phyloP scores from a whole-genome alignment of 2,888 invertebrate genomes.

The Drosophila emarginata region DNA sequence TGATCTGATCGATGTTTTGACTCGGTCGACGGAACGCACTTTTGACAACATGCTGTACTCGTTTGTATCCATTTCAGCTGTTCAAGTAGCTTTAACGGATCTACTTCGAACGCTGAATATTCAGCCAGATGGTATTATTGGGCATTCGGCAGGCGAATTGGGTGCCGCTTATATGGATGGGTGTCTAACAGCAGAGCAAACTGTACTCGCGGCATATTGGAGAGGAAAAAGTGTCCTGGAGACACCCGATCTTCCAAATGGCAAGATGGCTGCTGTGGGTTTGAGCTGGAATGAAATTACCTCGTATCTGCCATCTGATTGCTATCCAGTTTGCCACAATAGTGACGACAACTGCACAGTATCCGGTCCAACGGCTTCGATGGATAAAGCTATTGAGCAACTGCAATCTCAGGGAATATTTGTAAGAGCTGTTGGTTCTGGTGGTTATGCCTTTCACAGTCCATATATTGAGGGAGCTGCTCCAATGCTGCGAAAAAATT shows the following conservation, averaged over 20 bases:
- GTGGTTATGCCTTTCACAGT: constrained; percentile 96
- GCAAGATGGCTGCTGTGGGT: constrained; percentile 96
- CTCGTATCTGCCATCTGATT: constrained; percentile 88
- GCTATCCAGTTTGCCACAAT: constrained; percentile 97
- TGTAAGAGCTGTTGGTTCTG: constrained; percentile 92
- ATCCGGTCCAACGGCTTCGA: constrained; percentile 90
- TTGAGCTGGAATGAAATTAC: constrained; percentile 92
- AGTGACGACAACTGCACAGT: constrained; percentile 96
- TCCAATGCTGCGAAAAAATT: constrained; percentile 88
- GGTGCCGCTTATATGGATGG: constrained; percentile 99
- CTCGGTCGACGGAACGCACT: constrained; percentile 88
- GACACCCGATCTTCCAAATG: constrained; percentile 86
- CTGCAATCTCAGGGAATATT: constrained; percentile 90
- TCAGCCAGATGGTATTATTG: constrained; percentile 95
- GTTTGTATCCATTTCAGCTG: constrained; percentile 96
- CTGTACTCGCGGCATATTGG: constrained; percentile 96
- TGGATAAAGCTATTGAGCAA: constrained; percentile 87
- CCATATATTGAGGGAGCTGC: constrained; percentile 93
- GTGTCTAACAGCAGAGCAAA: constrained; percentile 96
- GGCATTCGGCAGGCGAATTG: constrained; percentile 89
- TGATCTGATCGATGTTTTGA: constrained; percentile 90
- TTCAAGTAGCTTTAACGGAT: constrained; percentile 97
- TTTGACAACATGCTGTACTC: constrained; percentile 94
- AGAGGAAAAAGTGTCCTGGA: constrained; percentile 93
- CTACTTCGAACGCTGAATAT: constrained; percentile 89